Conservation (phyloP, 2,113 vertebrate species). For the Stegostoma tigrinum region DNA sequence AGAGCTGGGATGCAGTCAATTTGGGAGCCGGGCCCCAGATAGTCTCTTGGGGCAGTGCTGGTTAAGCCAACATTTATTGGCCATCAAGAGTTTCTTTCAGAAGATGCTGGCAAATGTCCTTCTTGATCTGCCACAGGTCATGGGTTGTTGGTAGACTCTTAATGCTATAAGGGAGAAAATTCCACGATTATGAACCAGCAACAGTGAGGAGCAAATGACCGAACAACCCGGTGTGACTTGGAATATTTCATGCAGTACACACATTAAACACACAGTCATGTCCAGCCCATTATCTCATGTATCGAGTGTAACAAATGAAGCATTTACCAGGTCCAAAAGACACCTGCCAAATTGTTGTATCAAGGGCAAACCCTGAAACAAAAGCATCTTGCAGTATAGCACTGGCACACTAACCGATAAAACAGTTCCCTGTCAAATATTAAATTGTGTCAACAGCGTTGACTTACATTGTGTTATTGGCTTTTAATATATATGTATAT, state of each 20-base stretch:
- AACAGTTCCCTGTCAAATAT: not conserved
- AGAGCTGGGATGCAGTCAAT: too few relatives aligned
- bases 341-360: not conserved
- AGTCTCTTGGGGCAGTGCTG: too few relatives aligned
- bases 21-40: too few relatives aligned
- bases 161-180: too few relatives aligned
- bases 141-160: too few relatives aligned
- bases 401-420: not conserved
- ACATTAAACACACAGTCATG: not conserved
- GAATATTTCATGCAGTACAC: not conserved
- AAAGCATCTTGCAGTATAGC: not conserved
- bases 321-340: not conserved
- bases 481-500: not conserved
- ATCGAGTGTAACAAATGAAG: not conserved
- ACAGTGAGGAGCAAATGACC: not conserved
- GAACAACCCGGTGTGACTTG: not conserved
- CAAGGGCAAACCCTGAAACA: not conserved
- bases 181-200: too few relatives aligned
- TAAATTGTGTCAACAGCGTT: not conserved
- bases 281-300: not conserved
- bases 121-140: too few relatives aligned
- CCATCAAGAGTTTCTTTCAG: too few relatives aligned
- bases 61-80: too few relatives aligned
- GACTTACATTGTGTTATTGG: not conserved
- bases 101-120: too few relatives aligned